These are phyloP conservation scores for Cydia amplana DNA, from an alignment of 1,140 invertebrate species.

Conservation along the genomic window DNA sequence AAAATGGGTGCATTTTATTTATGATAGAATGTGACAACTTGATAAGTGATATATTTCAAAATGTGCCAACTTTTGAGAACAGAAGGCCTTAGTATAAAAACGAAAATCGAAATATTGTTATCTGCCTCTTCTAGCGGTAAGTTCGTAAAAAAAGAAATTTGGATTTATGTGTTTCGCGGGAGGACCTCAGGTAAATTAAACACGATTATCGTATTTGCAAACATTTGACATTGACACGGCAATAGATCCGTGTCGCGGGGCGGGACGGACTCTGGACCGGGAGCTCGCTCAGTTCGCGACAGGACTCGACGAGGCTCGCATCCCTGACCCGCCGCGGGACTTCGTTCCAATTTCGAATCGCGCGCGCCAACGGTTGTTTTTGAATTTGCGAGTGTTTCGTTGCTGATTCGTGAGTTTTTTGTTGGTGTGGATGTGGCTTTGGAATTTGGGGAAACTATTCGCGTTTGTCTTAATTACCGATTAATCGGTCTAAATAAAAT, in stretches of 20 bases:
- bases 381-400: not conserved
- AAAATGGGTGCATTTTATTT: too few species aligned
- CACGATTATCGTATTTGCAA: constrained; percentile 5
- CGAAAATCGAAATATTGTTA: too few species aligned
- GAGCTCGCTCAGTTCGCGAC: constrained; percentile 13
- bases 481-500: too few species aligned
- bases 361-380: constrained; percentile 23
- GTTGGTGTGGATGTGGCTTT: constrained; percentile 5
- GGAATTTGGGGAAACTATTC: not conserved
- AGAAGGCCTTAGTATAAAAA: too few species aligned
- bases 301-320: constrained; percentile 1
- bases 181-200: not conserved
- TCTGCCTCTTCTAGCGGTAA: too few species aligned
- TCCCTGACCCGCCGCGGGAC: not conserved
- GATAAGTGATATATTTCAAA: too few species aligned
- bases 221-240: constrained; percentile 30
- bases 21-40: too few species aligned
- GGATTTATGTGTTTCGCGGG: too few species aligned
- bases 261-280: not conserved
- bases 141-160: too few species aligned
- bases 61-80: too few species aligned
- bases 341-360: constrained; percentile 11
- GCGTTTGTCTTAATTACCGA: not conserved
- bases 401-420: not conserved
- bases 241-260: constrained; percentile 1